phyloP scores from a whole-genome alignment of 2,797 vertebrate species.

The Trichosurus vulpecula region DNA sequence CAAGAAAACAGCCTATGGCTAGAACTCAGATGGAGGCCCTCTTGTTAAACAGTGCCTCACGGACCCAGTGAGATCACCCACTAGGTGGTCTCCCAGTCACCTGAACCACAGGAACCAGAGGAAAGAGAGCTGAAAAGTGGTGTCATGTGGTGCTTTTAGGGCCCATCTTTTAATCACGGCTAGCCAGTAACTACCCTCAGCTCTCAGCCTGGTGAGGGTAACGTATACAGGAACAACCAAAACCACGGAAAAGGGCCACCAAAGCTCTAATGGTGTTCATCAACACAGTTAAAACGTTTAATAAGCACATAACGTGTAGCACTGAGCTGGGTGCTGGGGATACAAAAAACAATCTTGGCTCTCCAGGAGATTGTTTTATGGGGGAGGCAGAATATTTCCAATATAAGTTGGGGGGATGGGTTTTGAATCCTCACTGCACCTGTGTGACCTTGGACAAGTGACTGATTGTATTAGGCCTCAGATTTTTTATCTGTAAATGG shows the following conservation, averaged over 20 bases:
- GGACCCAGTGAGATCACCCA: no score
- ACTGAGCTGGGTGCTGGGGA: background rate
- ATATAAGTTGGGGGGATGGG: no score
- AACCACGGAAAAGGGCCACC: no score
- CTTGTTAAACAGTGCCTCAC: background rate
- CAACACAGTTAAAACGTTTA: background rate
- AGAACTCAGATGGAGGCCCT: background rate
- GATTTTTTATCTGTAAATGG: background rate
- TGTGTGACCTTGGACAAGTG: background rate
- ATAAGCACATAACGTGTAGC: background rate
- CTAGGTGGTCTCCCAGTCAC: background rate
- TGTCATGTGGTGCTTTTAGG: background rate
- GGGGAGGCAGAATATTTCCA: background rate
- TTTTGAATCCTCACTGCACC: background rate
- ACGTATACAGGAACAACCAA: no score
- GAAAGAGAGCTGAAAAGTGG: background rate
- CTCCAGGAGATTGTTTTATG: background rate
- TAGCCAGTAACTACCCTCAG: no score
- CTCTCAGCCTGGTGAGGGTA: background rate
- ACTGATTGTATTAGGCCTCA: background rate
- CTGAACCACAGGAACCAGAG: background rate
- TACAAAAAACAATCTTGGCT: background rate
- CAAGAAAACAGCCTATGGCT: no score
- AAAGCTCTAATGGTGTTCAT: background rate
- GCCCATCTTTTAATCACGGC: background rate